Evolutionary conservation across 2,113 vertebrate species (phyloP).

Genomic region (Mohoua ochrocephala): DNA sequence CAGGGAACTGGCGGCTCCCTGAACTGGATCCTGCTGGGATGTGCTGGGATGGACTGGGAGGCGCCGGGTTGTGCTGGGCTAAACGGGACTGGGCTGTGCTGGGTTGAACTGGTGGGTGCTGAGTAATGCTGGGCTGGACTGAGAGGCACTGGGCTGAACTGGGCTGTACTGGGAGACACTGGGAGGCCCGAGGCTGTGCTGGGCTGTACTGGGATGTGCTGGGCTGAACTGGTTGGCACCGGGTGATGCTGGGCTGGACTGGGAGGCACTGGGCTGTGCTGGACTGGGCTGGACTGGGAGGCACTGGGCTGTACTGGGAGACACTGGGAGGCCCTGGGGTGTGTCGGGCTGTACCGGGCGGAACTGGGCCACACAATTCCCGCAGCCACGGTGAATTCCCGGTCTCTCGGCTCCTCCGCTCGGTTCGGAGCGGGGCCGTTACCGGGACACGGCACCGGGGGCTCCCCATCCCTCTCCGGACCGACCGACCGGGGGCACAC

Average conservation of each 20-base stretch:
- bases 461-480: not conserved
- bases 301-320: not conserved
- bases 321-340: not conserved
- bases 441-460: not conserved
- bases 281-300: not conserved
- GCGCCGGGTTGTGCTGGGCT: too few relatives aligned
- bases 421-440: not conserved
- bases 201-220: not conserved
- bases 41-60: too few relatives aligned
- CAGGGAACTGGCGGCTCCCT: fast-evolving
- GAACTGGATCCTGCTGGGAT: not conserved
- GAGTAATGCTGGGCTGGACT: too few relatives aligned
- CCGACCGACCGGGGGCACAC: not conserved
- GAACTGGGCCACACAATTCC: not conserved
- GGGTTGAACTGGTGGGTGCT: too few relatives aligned
- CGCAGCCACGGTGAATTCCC: fast-evolving
- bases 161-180: not conserved
- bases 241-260: fast-evolving
- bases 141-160: not conserved
- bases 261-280: not conserved
- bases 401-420: not conserved
- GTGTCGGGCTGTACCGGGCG: not conserved
- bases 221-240: too few relatives aligned
- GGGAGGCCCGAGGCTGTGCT: not conserved
- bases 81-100: too few relatives aligned